Percentiles rank a stretch among this genome's conserved stretches.
phyloP scores from a whole-genome alignment of 2,113 vertebrate species.

The Rhineura floridana region DNA sequence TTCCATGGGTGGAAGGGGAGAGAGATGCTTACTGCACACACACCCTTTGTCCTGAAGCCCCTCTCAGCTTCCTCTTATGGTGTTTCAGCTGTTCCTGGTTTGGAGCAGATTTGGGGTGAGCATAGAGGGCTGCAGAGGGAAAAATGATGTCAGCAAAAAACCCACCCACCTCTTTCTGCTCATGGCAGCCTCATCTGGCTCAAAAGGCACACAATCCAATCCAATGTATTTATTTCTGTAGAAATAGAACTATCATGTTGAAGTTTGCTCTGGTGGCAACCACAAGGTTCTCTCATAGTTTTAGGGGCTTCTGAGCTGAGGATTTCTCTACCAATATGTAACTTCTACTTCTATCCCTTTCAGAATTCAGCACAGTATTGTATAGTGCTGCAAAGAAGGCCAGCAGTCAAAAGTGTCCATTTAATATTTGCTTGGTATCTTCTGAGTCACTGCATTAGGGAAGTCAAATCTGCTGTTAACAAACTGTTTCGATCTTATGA shows the following conservation, averaged over 20 bases:
- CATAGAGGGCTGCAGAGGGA: no score
- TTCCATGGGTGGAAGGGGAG: no score
- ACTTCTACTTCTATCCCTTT: conserved; percentile 21
- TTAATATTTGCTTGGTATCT: conserved; percentile 31
- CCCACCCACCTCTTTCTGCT: not conserved
- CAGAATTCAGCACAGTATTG: not conserved
- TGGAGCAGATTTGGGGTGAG: no score
- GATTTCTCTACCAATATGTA: not conserved
- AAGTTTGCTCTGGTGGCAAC: not conserved
- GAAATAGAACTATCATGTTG: not conserved
- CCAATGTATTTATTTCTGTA: not conserved
- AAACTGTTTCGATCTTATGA: conserved; percentile 70
- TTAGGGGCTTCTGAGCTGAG: not conserved
- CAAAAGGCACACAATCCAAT: not conserved
- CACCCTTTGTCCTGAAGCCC: no score
- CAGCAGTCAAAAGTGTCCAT: not conserved
- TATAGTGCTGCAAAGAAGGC: conserved; percentile 25
- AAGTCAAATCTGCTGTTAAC: conserved; percentile 66
- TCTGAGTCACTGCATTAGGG: conserved; percentile 55
- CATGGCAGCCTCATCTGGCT: not conserved
- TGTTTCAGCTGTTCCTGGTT: no score
- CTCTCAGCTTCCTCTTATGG: no score
- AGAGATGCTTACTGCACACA: no score
- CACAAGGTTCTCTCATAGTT: not conserved
- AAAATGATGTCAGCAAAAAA: no score